A percentile compares a stretch with the other conserved stretches of the same genome.
Evolutionary conservation across 2,113 vertebrate genomes (phyloP).

Genomic region (Pagrus major): DNA sequence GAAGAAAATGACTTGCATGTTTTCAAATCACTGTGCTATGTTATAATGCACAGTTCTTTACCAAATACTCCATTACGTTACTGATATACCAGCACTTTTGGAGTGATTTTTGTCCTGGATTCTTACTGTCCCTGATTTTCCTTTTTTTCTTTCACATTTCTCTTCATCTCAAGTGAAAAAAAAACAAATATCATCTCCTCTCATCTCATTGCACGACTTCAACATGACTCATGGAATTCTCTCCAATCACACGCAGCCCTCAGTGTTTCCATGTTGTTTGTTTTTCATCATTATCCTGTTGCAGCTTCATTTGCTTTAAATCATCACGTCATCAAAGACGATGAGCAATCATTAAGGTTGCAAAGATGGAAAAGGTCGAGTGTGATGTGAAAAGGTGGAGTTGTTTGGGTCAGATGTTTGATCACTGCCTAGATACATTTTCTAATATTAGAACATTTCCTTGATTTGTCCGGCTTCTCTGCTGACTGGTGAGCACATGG

Average conservation of each 20-base stretch:
- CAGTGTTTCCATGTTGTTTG: slow-evolving; percentile 47
- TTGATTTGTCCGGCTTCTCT: slow-evolving; percentile 86
- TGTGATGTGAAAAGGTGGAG: slow-evolving; percentile 39
- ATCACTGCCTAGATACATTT: slow-evolving; percentile 87
- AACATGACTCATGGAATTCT: slow-evolving; percentile 52
- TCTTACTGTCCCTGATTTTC: background rate
- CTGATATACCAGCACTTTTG: background rate
- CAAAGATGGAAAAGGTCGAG: slow-evolving; percentile 20
- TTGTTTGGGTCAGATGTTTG: slow-evolving; percentile 76
- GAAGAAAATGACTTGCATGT: background rate
- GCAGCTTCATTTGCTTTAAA: background rate
- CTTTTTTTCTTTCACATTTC: background rate
- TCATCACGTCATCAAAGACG: background rate
- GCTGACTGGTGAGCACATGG: slow-evolving; percentile 85
- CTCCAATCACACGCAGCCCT: slow-evolving; percentile 51
- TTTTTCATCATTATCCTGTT: slow-evolving; percentile 34
- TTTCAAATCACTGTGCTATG: background rate
- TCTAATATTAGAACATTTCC: slow-evolving; percentile 88
- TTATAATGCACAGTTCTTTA: background rate
- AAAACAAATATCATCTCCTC: slow-evolving; percentile 40
- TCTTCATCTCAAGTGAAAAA: slow-evolving; percentile 31
- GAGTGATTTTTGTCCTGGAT: background rate
- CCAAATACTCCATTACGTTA: background rate
- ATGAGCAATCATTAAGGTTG: background rate
- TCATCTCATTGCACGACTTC: slow-evolving; percentile 45